Conservation (phyloP, 2,797 vertebrate genomes). For the Nannoperca obscura region DNA sequence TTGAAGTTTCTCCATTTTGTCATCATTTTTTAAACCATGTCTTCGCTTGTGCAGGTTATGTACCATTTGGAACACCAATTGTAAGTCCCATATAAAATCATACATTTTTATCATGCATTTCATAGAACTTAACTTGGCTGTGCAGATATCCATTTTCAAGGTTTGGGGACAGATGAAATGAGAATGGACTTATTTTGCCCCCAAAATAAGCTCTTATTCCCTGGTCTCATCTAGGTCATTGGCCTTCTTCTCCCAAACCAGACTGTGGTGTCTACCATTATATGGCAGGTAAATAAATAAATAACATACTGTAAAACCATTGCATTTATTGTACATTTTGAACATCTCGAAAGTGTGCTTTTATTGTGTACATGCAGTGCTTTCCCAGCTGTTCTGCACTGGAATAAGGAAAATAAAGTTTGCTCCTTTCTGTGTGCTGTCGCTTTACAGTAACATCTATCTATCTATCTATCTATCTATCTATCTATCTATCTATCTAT, state of each 20-base stretch:
- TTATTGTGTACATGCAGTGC: conserved; percentile 12
- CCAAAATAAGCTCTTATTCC: conserved; percentile 76
- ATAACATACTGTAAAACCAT: conserved; percentile 43
- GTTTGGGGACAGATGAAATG: conserved; percentile 66
- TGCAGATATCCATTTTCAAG: conserved; percentile 51
- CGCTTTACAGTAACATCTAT: background rate
- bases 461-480: conserved; percentile 5
- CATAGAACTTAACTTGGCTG: conserved; percentile 38
- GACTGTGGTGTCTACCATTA: conserved; percentile 94
- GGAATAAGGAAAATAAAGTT: conserved; percentile 10
- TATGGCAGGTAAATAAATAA: conserved; percentile 93
- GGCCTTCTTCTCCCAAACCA: conserved; percentile 97
- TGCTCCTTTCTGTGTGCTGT: conserved; percentile 6
- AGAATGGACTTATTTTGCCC: conserved; percentile 75
- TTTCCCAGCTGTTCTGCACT: background rate
- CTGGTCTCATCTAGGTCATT: conserved; percentile 90
- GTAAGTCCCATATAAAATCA: conserved; percentile 87
- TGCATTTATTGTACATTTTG: conserved; percentile 55
- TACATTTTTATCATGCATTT: conserved; percentile 49
- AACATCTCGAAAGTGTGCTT: conserved; percentile 29
- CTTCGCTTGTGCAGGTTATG: conserved; percentile 89
- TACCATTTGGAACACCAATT: conserved; percentile 98
- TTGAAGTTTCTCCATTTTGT: conserved; percentile 50
- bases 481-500: conserved; percentile 1
- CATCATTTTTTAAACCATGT: conserved; percentile 47